Conservation (phyloP, 2,113 vertebrate genomes). For the Peucedramus taeniatus region DNA sequence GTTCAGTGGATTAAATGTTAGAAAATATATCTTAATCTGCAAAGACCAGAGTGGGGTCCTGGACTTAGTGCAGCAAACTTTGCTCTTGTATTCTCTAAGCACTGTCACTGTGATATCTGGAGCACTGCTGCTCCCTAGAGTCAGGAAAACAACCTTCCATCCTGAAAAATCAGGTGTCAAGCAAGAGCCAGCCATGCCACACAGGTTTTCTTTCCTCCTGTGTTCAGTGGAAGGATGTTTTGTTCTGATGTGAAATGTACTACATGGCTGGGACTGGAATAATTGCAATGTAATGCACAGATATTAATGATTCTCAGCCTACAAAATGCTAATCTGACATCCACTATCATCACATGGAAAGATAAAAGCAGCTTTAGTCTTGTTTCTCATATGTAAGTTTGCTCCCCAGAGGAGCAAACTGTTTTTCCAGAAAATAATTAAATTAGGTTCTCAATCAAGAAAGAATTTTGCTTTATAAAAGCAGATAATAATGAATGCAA, state of each 20-base stretch:
- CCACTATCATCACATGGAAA: neutral
- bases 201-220: neutral
- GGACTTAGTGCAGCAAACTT: neutral
- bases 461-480: constrained; percentile 1
- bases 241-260: neutral
- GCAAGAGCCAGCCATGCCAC: neutral
- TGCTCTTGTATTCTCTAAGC: neutral
- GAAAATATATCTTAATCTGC: neutral
- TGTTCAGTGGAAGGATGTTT: neutral
- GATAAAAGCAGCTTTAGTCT: neutral
- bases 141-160: neutral
- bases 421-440: neutral
- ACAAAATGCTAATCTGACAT: neutral
- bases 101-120: accelerated
- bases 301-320: neutral
- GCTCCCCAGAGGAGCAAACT: neutral
- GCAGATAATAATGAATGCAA: neutral
- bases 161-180: neutral
- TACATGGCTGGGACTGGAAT: neutral
- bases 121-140: constrained; percentile 14
- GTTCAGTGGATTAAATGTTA: neutral
- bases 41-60: neutral
- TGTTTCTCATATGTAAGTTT: neutral
- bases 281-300: neutral
- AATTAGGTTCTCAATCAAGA: neutral